Evolutionary conservation across 2,797 vertebrate species (phyloP).

Genomic region (Delichon dasypus): DNA sequence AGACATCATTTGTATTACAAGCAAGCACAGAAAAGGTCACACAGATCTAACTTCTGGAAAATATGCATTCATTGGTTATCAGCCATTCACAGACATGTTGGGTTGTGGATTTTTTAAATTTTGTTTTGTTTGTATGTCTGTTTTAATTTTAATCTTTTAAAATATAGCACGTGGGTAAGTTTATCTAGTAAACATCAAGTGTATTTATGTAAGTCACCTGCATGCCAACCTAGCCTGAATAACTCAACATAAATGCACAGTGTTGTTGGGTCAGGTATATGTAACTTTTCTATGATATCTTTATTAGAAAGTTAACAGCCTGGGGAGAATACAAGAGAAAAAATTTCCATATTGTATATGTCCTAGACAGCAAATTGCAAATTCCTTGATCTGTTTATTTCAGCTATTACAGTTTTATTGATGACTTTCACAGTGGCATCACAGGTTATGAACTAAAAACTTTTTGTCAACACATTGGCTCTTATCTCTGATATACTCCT

Average conservation of each 20-base stretch:
- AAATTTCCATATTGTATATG: accelerated
- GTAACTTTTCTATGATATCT: not conserved
- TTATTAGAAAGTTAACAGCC: not conserved
- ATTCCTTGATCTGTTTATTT: not conserved
- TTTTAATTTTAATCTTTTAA: not conserved
- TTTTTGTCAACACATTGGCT: not conserved
- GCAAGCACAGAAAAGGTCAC: not conserved
- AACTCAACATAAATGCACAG: not conserved
- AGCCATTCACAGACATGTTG: not conserved
- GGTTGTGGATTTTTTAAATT: too few relatives aligned
- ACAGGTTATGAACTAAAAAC: not conserved
- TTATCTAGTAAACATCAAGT: not conserved
- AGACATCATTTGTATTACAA: not conserved
- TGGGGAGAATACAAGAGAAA: not conserved
- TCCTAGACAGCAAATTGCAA: not conserved
- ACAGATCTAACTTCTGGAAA: not conserved
- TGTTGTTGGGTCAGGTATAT: not conserved
- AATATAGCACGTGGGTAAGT: not conserved
- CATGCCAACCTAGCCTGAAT: not conserved
- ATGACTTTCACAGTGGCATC: not conserved
- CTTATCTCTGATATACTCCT: not conserved
- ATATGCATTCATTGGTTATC: not conserved
- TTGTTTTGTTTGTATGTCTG: not conserved
- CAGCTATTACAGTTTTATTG: not conserved
- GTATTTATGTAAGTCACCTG: not conserved